Conservation (phyloP, 92 coral and sea anemone genomes). For the Bergia sp. region DNA sequence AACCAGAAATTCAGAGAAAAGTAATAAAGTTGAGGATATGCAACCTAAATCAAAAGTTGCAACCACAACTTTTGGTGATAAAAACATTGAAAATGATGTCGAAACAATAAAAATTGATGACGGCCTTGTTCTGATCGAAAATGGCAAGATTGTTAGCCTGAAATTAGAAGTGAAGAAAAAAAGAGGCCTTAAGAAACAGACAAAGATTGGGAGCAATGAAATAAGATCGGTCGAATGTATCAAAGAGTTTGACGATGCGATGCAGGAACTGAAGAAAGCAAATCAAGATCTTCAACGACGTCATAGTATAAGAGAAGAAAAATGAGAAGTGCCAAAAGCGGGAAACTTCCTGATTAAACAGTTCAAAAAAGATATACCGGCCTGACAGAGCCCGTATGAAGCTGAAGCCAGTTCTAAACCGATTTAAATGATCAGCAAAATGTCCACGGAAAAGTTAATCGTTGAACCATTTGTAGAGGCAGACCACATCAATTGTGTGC, state of each 20-base stretch:
- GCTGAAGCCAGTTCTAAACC: not conserved
- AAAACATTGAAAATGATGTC: not conserved
- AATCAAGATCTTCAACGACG: not conserved
- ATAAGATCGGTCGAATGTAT: slow-evolving; percentile 18
- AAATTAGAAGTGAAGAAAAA: not conserved
- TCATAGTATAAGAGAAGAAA: not conserved
- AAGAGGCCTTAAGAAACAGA: not conserved
- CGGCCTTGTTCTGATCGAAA: slow-evolving; percentile 29
- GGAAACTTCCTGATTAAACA: not conserved
- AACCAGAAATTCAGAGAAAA: not conserved
- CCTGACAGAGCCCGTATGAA: not conserved
- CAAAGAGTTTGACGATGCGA: slow-evolving; percentile 20
- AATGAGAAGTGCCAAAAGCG: not conserved
- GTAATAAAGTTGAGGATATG: not conserved
- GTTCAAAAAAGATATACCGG: not conserved
- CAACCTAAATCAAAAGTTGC: not conserved
- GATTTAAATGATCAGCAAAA: too few relatives aligned
- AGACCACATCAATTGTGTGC: not conserved
- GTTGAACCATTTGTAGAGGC: not conserved
- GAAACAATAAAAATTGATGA: slow-evolving; percentile 10
- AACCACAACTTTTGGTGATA: not conserved
- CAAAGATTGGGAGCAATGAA: not conserved
- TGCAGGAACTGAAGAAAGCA: not conserved
- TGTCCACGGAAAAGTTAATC: not conserved
- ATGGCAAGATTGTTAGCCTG: slow-evolving; percentile 33